Base-by-base conservation (phyloP, 2,888 invertebrate species). In the Tribolium freemani region DNA sequence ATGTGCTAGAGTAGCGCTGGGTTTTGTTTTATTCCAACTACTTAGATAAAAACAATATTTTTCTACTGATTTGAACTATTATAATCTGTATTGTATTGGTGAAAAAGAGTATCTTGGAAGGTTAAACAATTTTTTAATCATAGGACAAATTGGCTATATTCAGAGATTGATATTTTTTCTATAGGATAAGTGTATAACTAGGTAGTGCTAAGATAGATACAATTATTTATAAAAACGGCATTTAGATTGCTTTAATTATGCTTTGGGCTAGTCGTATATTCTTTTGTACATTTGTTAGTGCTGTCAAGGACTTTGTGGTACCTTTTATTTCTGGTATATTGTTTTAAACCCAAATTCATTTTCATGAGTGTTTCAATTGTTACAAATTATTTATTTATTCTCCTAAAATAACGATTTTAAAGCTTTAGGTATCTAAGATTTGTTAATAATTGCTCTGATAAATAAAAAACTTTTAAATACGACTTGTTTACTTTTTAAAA, bases 191-290 rank as follows among this genome's bases (percentile, higher is more conserved):
- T 61, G 67, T 64, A 67, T 16, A 10, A 57, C 45, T 45, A 66
- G 44, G 60, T 69, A 69, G 58, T 46, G 67, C 21, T 66, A 68
- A 70, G 69, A 63, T 50, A 66, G 51, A 68, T 21, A 46, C 67
- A 54, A 26, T 50, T 56, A 60, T 48, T 61, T 51, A 44, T 54
- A 51, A 69, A 69, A 54, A 66, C 45, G 73, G 75, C 75, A 76
- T 76, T 74, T 75, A 75, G 73, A 76, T 77, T 74, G 76, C 75
- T 77, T 77, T 73, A 72, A 56, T 68, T 38, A 63, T 72, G 72
- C 72, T 75, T 77, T 75, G 77, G 79, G 80, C 80, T 80, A 80
- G 80, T 80, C 80, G 77, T 79, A 75, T 77, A 74, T 64, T 68
- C 74, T 72, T 75, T 76, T 76, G 69, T 74, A 76, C 67, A 71